These are phyloP conservation scores for Scopus umbretta DNA, from an alignment of 2,113 vertebrate species.

Conservation along the genomic window DNA sequence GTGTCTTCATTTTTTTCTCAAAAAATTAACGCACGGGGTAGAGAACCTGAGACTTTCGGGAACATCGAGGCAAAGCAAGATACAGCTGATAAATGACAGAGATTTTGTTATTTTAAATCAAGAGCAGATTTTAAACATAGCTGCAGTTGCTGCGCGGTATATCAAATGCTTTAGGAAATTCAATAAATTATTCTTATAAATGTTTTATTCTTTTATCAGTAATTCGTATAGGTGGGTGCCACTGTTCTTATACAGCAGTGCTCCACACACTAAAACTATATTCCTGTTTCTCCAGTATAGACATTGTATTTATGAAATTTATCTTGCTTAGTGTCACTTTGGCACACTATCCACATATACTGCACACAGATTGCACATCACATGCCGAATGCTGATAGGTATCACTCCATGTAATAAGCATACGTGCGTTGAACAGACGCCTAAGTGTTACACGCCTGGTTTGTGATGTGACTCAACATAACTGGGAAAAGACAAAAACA, in stretches of 20 bases:
- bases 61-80: background rate
- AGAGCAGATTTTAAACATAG: slow-evolving; percentile 14
- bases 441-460: background rate
- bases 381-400: background rate
- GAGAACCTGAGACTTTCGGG: background rate
- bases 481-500: background rate
- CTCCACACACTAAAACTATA: background rate
- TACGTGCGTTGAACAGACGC: background rate
- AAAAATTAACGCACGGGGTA: background rate
- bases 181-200: slow-evolving; percentile 25
- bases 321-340: background rate
- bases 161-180: slow-evolving; percentile 23
- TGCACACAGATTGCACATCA: background rate
- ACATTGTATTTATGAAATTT: slow-evolving; percentile 1
- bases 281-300: slow-evolving; percentile 11
- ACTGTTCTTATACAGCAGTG: background rate
- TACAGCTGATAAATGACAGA: background rate
- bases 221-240: background rate
- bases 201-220: slow-evolving; percentile 35
- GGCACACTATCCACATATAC: background rate
- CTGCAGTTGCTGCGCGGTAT: background rate
- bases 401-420: background rate
- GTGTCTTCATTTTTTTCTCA: background rate
- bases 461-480: background rate
- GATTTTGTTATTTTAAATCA: background rate